A percentile compares a stretch with the other conserved stretches of the same genome.
These are phyloP conservation scores for Cyanoderma ruficeps DNA, from an alignment of 2,113 vertebrate genomes.

Conservation along the genomic window DNA sequence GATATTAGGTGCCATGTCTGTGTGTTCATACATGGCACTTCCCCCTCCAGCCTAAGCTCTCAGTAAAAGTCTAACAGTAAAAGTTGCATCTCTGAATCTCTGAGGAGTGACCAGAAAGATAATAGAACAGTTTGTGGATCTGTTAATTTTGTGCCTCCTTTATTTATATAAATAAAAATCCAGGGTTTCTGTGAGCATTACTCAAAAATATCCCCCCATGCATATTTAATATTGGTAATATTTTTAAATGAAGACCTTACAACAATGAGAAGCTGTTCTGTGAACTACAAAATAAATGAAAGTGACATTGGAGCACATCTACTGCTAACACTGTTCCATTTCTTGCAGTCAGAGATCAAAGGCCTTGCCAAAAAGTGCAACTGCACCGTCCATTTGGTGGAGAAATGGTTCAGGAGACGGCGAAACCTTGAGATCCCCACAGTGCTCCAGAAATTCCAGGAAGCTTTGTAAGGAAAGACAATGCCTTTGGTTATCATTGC, in stretches of 20 bases:
- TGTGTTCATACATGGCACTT: not conserved
- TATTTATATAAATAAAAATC: not conserved
- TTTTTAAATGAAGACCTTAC: not conserved
- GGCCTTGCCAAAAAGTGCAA: slow-evolving; percentile 90
- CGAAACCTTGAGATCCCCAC: slow-evolving; percentile 85
- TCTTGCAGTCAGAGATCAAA: slow-evolving; percentile 82
- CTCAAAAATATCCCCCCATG: not conserved
- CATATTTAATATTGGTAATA: not conserved
- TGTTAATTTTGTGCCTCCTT: not conserved
- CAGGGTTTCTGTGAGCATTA: not conserved
- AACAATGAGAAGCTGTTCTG: not conserved
- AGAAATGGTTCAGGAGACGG: slow-evolving; percentile 91
- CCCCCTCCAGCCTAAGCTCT: not conserved
- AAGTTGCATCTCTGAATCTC: not conserved
- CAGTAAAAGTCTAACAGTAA: not conserved
- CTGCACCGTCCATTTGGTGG: slow-evolving; percentile 81
- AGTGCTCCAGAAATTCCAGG: slow-evolving; percentile 88
- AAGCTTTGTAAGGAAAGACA: slow-evolving; percentile 84
- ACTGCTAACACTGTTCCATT: not conserved
- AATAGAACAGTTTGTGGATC: not conserved
- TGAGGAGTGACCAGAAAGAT: not conserved
- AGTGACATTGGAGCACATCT: not conserved
- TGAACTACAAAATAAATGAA: not conserved
- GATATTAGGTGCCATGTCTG: rapidly evolving
- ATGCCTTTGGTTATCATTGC: not conserved